Conservation (phyloP, 2,888 invertebrate genomes). For the Agrenia bidenticulata region DNA sequence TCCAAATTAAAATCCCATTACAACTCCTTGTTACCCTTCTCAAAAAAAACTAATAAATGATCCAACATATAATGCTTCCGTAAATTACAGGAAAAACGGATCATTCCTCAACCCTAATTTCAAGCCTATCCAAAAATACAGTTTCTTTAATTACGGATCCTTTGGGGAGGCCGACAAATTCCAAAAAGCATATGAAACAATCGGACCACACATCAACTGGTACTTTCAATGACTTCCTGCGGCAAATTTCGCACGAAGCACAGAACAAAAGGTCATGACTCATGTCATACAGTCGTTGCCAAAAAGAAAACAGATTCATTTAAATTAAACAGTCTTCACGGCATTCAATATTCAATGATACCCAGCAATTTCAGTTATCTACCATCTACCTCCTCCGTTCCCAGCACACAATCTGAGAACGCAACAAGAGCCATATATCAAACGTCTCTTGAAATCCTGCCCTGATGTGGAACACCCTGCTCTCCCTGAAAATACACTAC, state of each 20-base stretch:
- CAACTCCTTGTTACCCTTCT: not conserved
- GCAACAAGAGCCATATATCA: not conserved
- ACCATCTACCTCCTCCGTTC: constrained; percentile 1
- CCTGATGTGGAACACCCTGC: too few species aligned
- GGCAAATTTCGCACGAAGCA: constrained; percentile 16
- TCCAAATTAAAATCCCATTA: constrained; percentile 43
- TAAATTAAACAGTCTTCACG: constrained; percentile 15
- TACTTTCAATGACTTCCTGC: constrained; percentile 21
- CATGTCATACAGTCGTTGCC: constrained; percentile 2
- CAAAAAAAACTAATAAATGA: not conserved
- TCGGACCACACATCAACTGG: constrained; percentile 15
- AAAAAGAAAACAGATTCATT: constrained; percentile 12
- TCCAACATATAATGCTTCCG: constrained; percentile 1
- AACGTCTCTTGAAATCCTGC: too few species aligned
- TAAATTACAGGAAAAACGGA: not conserved
- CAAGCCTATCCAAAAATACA: not conserved
- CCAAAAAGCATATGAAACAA: not conserved
- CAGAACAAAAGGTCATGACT: constrained; percentile 1
- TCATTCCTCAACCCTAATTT: not conserved
- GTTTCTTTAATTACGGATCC: constrained; percentile 12
- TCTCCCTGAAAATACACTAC: too few species aligned
- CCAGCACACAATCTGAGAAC: constrained; percentile 1
- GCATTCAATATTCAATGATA: constrained; percentile 24
- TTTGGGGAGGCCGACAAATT: constrained; percentile 12
- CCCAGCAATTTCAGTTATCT: constrained; percentile 19